Conservation (phyloP, 1,140 invertebrate genomes). For the Drosophila miranda region DNA sequence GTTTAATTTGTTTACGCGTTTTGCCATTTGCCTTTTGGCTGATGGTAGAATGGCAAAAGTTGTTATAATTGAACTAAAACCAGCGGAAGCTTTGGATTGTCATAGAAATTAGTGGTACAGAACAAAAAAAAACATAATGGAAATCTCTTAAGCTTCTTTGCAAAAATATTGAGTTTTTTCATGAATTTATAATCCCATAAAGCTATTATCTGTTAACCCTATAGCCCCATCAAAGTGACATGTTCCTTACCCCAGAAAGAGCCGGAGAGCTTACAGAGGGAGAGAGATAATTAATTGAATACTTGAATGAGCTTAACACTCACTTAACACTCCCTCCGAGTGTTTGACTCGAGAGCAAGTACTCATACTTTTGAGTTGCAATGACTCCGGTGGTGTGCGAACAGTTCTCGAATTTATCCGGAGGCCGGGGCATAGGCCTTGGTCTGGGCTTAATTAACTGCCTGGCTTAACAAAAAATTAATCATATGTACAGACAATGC, state of each 20-base stretch:
- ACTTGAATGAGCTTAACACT: constrained; percentile 38
- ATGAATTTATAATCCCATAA: constrained; percentile 33
- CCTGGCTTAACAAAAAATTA: constrained; percentile 40
- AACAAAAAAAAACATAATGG: background rate
- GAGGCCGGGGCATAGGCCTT: background rate
- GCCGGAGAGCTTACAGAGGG: background rate
- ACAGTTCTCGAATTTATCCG: background rate
- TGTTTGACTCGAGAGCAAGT: no score
- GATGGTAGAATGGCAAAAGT: constrained; percentile 38
- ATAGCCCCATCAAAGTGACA: constrained; percentile 8
- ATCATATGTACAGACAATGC: constrained; percentile 34
- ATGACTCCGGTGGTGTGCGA: background rate
- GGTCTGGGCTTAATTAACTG: constrained; percentile 47
- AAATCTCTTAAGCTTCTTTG: constrained; percentile 17
- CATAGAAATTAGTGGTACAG: constrained; percentile 33
- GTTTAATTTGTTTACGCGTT: constrained; percentile 72
- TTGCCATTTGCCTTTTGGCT: constrained; percentile 46
- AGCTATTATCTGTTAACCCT: constrained; percentile 7
- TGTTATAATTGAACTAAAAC: constrained; percentile 52
- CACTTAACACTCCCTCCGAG: constrained; percentile 27
- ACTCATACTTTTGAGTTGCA: constrained; percentile 14
- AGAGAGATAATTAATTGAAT: constrained; percentile 45
- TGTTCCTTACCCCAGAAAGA: background rate
- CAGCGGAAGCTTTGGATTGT: constrained; percentile 34
- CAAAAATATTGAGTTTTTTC: background rate